Base-by-base conservation (phyloP, 2,113 vertebrate species). In the Nerophis ophidion region DNA sequence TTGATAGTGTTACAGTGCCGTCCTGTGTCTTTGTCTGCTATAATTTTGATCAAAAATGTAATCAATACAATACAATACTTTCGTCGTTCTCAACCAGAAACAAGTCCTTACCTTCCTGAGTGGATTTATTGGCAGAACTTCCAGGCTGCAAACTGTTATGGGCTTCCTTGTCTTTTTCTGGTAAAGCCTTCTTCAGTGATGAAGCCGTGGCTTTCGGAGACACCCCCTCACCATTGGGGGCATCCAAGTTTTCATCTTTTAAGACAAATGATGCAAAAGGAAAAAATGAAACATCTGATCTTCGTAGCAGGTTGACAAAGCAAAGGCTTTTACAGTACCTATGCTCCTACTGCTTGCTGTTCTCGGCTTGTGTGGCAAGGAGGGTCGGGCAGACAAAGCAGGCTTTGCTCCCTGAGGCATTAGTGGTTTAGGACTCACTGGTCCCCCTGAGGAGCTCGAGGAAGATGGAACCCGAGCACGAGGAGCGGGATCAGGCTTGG, bases 361-460 rank as follows among this genome's bases (percentile, higher is more conserved):
- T 57, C 93, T 88, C 0, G 95, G 96, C 55, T 98, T 98, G 83
- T 92, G 94, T 0, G 92, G 91, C 76, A 98, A 90, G 7, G 86
- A 81, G 35, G 95, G 95, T 6, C 96, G 90, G 36, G 90, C 90
- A 15, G 87, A 84, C 54, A 89, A 84, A 55, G 85, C 74, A 5
- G 95, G 96, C 76, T 95, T 98, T 1, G 89, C 48, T 11, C 91
- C 87, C 76, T 94, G 94, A 26, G 90, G 85, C 1, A 82, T 68
- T 0, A 84, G 90, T 1, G 94, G 92, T 76, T 95, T 96, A 0
- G 93, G 92, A 75, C 90, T 93, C 0, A 89, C 83, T 1, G 89
- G 81, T 36, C 74, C 81, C 0, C 71, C 76, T 0, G 77, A 65
- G 8, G 91, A 86, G 57, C 87, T 63, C 0, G 81, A 80, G 6